These are phyloP conservation scores for Ariolimax columbianus DNA, from an alignment of 2,888 invertebrate genomes.

Conservation along the genomic window DNA sequence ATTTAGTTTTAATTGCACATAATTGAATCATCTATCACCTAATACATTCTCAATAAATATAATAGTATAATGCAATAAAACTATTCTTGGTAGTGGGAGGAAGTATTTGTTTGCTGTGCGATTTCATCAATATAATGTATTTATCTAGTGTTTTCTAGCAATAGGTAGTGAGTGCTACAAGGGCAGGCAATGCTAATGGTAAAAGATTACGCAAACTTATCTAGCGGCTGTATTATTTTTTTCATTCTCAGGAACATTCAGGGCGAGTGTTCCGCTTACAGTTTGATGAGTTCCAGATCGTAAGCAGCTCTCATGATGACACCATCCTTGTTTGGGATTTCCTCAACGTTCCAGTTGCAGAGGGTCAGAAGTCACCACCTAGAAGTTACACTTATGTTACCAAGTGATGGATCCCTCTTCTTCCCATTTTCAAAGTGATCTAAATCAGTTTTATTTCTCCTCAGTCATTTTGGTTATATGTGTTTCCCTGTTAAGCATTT, in stretches of 20 bases:
- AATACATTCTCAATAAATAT: too few species aligned
- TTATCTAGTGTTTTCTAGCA: too few species aligned
- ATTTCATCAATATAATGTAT: too few species aligned
- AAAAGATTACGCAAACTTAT: too few species aligned
- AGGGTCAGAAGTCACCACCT: slow-evolving; percentile 70
- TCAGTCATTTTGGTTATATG: background rate
- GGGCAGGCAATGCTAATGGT: too few species aligned
- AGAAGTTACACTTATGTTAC: slow-evolving; percentile 78
- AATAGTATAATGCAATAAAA: too few species aligned
- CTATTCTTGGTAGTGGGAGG: too few species aligned
- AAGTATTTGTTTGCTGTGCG: too few species aligned
- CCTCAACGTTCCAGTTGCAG: slow-evolving; percentile 83
- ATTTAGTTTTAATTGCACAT: too few species aligned
- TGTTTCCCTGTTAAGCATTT: background rate
- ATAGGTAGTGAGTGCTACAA: too few species aligned
- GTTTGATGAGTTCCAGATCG: slow-evolving; percentile 99
- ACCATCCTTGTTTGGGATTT: slow-evolving; percentile 99
- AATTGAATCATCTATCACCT: too few species aligned
- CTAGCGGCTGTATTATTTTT: too few species aligned
- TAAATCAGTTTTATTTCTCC: background rate
- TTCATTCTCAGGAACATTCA: slow-evolving; percentile 91
- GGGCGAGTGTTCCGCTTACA: slow-evolving; percentile 99
- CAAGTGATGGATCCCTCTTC: slow-evolving; percentile 45
- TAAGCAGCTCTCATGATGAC: slow-evolving; percentile 99
- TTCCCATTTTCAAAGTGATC: background rate